These are phyloP conservation scores for Phalacrocorax pelagicus DNA, from an alignment of 2,113 vertebrate species.

Conservation along the genomic window DNA sequence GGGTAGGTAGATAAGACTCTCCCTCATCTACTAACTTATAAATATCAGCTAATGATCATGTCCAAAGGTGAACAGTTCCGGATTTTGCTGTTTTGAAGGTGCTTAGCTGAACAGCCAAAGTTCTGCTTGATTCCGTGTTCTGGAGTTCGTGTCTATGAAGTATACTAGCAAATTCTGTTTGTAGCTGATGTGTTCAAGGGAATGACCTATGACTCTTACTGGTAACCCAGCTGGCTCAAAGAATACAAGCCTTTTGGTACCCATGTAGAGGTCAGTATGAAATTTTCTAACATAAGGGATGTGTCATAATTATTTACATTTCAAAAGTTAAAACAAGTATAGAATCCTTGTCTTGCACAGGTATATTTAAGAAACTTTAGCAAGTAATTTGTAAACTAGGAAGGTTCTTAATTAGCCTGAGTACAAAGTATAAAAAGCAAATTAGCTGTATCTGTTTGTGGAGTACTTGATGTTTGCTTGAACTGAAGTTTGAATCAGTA, in stretches of 20 bases:
- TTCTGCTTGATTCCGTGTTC: neutral
- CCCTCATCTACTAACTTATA: neutral
- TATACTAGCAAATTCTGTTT: neutral
- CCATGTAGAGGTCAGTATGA: neutral
- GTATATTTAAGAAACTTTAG: neutral
- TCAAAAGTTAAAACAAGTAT: neutral
- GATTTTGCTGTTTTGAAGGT: neutral
- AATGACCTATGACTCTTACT: neutral
- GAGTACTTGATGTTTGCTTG: neutral
- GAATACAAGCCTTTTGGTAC: neutral
- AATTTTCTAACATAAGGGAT: neutral
- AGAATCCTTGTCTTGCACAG: neutral
- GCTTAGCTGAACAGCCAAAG: neutral
- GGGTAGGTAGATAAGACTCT: neutral
- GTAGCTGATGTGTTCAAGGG: neutral
- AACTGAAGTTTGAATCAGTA: neutral
- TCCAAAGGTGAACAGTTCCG: neutral
- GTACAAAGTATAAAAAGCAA: neutral
- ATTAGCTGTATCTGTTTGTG: neutral
- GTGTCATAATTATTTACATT: neutral
- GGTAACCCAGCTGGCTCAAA: neutral
- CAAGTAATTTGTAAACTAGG: neutral
- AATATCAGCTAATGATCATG: neutral
- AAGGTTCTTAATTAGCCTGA: neutral
- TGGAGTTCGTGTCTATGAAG: neutral